A percentile compares a stretch with the other conserved stretches of the same genome.
Conservation (phyloP, 2,113 vertebrate species). For the Oncorhynchus keta region DNA sequence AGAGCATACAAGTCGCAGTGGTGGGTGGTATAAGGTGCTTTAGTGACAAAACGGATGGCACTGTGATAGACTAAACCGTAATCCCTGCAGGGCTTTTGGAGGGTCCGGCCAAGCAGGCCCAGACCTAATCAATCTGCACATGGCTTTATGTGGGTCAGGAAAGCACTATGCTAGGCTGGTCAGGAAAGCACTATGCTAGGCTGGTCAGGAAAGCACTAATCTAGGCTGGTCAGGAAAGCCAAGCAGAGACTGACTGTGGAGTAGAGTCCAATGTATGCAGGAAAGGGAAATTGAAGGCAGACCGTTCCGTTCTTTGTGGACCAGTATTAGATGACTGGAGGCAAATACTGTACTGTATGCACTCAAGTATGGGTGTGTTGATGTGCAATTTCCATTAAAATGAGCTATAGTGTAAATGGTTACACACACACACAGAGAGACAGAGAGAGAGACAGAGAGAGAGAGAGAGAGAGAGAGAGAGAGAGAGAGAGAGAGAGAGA, state of each 20-base stretch:
- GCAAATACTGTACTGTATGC: too few relatives aligned
- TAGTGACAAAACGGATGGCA: too few relatives aligned
- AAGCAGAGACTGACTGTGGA: constrained; percentile 22
- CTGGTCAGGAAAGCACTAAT: constrained; percentile 37
- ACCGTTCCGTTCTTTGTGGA: constrained; percentile 42
- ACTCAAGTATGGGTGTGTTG: constrained; percentile 24
- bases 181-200: constrained; percentile 28
- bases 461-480: too few relatives aligned
- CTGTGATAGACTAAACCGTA: too few relatives aligned
- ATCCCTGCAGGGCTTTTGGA: constrained; percentile 31
- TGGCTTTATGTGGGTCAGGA: constrained; percentile 46
- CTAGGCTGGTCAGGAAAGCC: constrained; percentile 34
- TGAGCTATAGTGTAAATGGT: not conserved
- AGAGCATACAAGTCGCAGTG: too few relatives aligned
- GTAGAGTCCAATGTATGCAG: constrained; percentile 28
- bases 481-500: too few relatives aligned
- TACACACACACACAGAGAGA: too few relatives aligned
- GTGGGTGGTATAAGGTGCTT: too few relatives aligned
- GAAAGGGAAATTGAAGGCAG: constrained; percentile 57
- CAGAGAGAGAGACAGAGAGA: too few relatives aligned
- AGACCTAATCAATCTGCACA: constrained; percentile 26
- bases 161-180: constrained; percentile 30
- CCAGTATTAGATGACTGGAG: constrained; percentile 55
- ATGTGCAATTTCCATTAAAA: constrained; percentile 45
- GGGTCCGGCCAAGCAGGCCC: constrained; percentile 15